Evolutionary conservation across 2,888 invertebrate species (phyloP).

Genomic region (Nyleta sp.): DNA sequence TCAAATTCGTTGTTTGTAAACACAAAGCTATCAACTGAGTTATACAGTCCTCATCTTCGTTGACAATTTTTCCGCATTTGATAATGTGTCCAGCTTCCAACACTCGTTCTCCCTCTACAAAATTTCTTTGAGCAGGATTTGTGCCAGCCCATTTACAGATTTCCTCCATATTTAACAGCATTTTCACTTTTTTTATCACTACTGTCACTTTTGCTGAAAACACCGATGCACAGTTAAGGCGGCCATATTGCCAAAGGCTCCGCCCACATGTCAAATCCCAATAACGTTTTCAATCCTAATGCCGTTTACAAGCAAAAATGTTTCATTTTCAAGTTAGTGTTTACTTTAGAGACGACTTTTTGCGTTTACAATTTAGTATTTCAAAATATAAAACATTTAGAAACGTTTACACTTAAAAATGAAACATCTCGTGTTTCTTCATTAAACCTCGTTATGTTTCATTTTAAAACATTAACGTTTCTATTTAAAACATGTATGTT

Average conservation of each 20-base stretch:
- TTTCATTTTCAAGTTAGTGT: too few relatives aligned
- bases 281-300: too few relatives aligned
- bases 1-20: constrained; percentile 20
- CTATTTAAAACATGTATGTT: too few relatives aligned
- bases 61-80: constrained; percentile 14
- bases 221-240: neutral
- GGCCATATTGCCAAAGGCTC: constrained; percentile 15
- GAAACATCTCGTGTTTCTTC: too few relatives aligned
- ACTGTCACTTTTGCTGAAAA: constrained; percentile 7
- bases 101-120: constrained; percentile 9
- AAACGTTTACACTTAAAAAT: too few relatives aligned
- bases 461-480: too few relatives aligned
- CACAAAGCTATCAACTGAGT: neutral
- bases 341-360: too few relatives aligned
- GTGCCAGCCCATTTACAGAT: constrained; percentile 4
- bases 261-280: constrained; percentile 25
- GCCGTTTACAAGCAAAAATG: too few relatives aligned
- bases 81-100: constrained; percentile 14
- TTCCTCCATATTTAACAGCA: constrained; percentile 4
- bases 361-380: too few relatives aligned
- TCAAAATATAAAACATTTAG: too few relatives aligned
- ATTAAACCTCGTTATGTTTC: too few relatives aligned
- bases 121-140: constrained; percentile 12
- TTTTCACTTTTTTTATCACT: too few relatives aligned
- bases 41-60: neutral